Percentiles rank a stretch among this genome's conserved stretches.
These are phyloP conservation scores for Rhynchotus rufescens DNA, from an alignment of 2,797 vertebrate genomes.

Conservation along the genomic window DNA sequence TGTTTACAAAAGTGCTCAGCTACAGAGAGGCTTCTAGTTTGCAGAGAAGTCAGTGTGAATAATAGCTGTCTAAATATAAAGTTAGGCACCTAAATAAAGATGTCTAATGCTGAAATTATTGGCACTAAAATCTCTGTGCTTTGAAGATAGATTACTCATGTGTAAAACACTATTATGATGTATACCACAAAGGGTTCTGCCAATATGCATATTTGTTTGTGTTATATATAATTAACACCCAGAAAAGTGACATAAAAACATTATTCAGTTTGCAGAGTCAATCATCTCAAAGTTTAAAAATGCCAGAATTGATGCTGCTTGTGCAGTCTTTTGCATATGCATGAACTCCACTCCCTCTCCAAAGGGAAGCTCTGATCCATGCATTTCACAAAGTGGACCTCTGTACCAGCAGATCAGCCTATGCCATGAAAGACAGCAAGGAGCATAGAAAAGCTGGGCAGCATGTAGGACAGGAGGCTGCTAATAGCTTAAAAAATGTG, in stretches of 20 bases:
- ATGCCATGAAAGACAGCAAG: not conserved
- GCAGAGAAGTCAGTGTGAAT: not conserved
- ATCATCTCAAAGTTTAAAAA: not conserved
- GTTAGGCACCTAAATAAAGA: not conserved
- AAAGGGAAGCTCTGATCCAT: not conserved
- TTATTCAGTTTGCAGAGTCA: not conserved
- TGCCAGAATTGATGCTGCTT: not conserved
- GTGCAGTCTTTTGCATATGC: not conserved
- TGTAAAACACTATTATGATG: not conserved
- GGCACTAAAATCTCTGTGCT: not conserved
- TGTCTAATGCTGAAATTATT: not conserved
- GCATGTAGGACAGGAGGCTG: not conserved
- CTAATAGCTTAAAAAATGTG: not conserved
- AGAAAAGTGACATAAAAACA: not conserved
- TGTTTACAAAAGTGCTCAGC: not conserved
- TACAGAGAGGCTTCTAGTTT: not conserved
- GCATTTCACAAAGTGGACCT: not conserved
- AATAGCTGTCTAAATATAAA: not conserved
- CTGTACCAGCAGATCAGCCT: not conserved
- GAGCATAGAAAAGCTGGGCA: not conserved
- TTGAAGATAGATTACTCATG: not conserved
- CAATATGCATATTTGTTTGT: not conserved
- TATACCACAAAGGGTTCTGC: not conserved
- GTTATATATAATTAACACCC: not conserved
- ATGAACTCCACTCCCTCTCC: not conserved